A percentile compares a stretch with the other conserved stretches of the same genome.
Conservation (phyloP, 2,113 vertebrate genomes). For the Saguinus midas region DNA sequence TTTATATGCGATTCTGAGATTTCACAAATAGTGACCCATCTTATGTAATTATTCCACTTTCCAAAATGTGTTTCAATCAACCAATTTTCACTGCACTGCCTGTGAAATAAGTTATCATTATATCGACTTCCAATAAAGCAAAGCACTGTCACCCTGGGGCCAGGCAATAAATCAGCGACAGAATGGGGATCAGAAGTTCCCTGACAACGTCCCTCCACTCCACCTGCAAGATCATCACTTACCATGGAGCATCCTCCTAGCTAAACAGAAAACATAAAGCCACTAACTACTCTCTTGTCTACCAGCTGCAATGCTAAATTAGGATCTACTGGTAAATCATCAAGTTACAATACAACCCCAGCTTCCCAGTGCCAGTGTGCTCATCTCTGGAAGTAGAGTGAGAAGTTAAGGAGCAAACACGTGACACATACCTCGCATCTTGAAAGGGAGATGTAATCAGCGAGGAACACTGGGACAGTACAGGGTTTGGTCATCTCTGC, state of each 20-base stretch:
- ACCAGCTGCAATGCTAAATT: not conserved
- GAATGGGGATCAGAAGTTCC: constrained; percentile 6
- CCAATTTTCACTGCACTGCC: not conserved
- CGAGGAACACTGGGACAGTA: not conserved
- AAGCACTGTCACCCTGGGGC: constrained; percentile 43
- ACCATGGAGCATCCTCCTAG: not conserved
- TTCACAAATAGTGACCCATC: constrained; percentile 48
- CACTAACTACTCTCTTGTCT: not conserved
- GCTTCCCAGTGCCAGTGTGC: not conserved
- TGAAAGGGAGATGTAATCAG: not conserved
- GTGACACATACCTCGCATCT: not conserved
- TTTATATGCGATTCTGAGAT: constrained; percentile 49
- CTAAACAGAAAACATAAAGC: not conserved
- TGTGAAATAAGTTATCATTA: constrained; percentile 59
- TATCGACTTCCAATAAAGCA: constrained; percentile 12
- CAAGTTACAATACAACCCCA: not conserved
- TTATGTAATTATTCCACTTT: constrained; percentile 46
- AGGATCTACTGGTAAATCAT: not conserved
- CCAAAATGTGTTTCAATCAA: constrained; percentile 51
- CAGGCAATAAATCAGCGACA: constrained; percentile 47
- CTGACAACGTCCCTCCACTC: accelerated
- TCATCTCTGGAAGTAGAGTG: not conserved
- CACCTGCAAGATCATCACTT: not conserved
- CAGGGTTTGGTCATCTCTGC: not conserved
- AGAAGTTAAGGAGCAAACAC: not conserved